Base-by-base conservation (phyloP, 2,797 vertebrate genomes). In the Uromys caudimaculatus region DNA sequence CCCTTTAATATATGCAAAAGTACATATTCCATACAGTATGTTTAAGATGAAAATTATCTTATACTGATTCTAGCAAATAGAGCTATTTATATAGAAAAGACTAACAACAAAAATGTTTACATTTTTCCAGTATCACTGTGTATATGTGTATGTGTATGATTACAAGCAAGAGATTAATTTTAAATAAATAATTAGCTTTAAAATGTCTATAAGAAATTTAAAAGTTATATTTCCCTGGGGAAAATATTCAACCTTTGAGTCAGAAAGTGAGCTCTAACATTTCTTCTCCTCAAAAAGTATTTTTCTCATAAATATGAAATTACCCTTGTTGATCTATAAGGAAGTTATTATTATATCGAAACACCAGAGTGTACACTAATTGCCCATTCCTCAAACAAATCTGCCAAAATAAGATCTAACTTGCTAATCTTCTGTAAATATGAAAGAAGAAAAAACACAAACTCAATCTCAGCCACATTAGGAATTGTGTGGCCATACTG, bases 1-100 rank as follows among this genome's bases (percentile, higher is more conserved):
- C 52, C 56, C 69, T 96, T 86, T 94, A 97, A 84, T 73, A 94
- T 47, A 95, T 93, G 69, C 69, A 96, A 77, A 64, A 96, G 85
- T 92, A 91, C 86, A 89, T 67, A 96, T 92, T 93, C 44, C 19
- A 95, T 76, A 79, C 52, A 92, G 4, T 64, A 44, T 50, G 83
- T 27, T 21, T 35, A 90, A 93, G 32, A 58, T 54, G 83, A 47
- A 92, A 90, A 67, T 85, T 89, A 52, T 87, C 23, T 82, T 27
- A 71, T 52, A 52, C 0, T 77, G 8, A 92, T 86, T 60, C 38
- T 89, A 27, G n/a, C 96, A 97, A 96, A 94, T 54, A 91, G 0
- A 94, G 21, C 71, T 87, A 69, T 91, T 92, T 86, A 96, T 82
- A 5, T 86, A 73, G 77, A n/a, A 89, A 86, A 27, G 19, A 1